These are phyloP conservation scores for Drosophila formosana DNA, from an alignment of 2,888 invertebrate species.

Conservation along the genomic window DNA sequence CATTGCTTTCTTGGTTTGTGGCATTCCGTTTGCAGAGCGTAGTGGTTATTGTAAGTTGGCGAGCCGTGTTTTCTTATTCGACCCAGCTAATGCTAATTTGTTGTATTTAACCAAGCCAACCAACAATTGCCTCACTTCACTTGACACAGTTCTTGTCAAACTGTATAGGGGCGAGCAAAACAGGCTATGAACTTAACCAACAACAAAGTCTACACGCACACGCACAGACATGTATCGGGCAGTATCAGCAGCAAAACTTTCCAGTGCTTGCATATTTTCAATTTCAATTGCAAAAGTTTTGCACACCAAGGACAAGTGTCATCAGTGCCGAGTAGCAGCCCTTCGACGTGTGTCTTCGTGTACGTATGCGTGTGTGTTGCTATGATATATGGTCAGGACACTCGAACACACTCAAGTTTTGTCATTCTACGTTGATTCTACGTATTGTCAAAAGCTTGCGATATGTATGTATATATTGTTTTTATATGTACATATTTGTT, in stretches of 20 bases:
- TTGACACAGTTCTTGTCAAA: conserved; percentile 65
- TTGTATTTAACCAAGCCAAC: not conserved
- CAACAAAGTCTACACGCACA: conserved; percentile 32
- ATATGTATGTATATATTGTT: conserved; percentile 45
- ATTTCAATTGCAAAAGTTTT: conserved; percentile 74
- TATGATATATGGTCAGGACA: conserved; percentile 52
- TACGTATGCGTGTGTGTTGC: conserved; percentile 25
- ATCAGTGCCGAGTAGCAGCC: conserved; percentile 41
- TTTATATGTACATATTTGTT: conserved; percentile 27
- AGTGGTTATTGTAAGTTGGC: too few species aligned
- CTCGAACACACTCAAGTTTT: conserved; percentile 23
- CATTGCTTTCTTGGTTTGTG: too few species aligned
- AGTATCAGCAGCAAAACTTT: conserved; percentile 63
- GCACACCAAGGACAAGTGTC: conserved; percentile 73
- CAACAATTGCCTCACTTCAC: conserved; percentile 50
- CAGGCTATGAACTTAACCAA: conserved; percentile 44
- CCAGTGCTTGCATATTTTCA: conserved; percentile 72
- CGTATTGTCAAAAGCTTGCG: conserved; percentile 54
- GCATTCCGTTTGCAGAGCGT: too few species aligned
- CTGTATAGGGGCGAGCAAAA: conserved; percentile 1
- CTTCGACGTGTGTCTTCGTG: conserved; percentile 23
- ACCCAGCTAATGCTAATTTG: too few species aligned
- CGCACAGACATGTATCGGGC: conserved; percentile 24
- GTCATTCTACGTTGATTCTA: conserved; percentile 6
- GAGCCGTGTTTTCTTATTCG: too few species aligned